Conservation (phyloP, 2,888 invertebrate species). For the Zhengitettix transpicula region DNA sequence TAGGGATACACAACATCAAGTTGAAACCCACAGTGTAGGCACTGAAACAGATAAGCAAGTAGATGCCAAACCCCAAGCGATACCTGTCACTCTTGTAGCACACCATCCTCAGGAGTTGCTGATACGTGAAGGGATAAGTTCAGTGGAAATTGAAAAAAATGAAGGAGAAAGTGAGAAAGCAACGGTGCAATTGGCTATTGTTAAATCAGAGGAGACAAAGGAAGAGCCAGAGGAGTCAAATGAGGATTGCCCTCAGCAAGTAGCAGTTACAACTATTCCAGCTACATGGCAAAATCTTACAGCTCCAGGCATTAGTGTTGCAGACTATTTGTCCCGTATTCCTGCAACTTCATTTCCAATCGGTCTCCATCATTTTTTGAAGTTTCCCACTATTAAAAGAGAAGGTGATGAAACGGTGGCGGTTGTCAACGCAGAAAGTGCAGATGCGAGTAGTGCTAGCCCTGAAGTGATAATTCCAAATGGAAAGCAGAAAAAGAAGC, state of each 20-base stretch:
- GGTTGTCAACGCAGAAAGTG: slow-evolving; percentile 17
- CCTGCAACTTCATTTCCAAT: slow-evolving; percentile 56
- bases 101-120: slow-evolving; percentile 17
- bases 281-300: slow-evolving; percentile 55
- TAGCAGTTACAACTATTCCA: slow-evolving; percentile 28
- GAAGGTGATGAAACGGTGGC: slow-evolving; percentile 50
- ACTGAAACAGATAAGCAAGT: not conserved
- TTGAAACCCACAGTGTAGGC: slow-evolving; percentile 15
- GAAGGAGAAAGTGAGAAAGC: not conserved
- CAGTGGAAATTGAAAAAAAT: slow-evolving; percentile 2
- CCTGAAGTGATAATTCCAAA: slow-evolving; percentile 13
- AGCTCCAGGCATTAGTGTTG: slow-evolving; percentile 61
- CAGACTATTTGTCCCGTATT: slow-evolving; percentile 67
- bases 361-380: slow-evolving; percentile 67
- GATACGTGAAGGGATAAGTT: slow-evolving; percentile 7
- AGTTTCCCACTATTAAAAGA: slow-evolving; percentile 56
- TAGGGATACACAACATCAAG: too few relatives aligned
- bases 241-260: not conserved
- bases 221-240: slow-evolving; percentile 11
- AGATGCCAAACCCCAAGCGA: slow-evolving; percentile 12
- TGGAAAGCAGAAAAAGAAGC: slow-evolving; percentile 70
- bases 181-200: slow-evolving; percentile 5
- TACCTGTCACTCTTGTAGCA: slow-evolving; percentile 18
- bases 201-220: slow-evolving; percentile 15
- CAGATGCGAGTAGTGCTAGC: slow-evolving; percentile 25